Percentiles rank a stretch among this genome's conserved stretches.
Conservation (phyloP, 2,888 invertebrate genomes). For the Phalangium opilio region DNA sequence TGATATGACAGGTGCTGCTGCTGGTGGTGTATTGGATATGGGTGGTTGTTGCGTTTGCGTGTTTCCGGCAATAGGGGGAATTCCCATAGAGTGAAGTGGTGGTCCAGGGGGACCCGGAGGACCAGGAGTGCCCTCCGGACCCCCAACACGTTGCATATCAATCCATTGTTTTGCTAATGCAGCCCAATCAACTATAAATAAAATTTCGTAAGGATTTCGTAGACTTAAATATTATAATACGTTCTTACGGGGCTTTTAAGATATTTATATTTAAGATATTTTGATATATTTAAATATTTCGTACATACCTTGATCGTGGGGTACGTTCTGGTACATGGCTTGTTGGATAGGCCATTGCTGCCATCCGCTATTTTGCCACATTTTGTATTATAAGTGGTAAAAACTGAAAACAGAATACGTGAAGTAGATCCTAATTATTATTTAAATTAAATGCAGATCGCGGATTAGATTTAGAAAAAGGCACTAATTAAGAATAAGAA, state of each 20-base stretch:
- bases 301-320: slow-evolving; percentile 50
- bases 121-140: not conserved
- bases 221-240: too few species aligned
- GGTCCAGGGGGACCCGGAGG: slow-evolving; percentile 33
- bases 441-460: too few species aligned
- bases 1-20: slow-evolving; percentile 2
- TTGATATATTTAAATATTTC: too few species aligned
- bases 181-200: slow-evolving; percentile 69
- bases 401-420: too few species aligned
- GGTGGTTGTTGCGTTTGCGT: too few species aligned
- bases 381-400: not conserved
- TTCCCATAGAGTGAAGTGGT: too few species aligned
- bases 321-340: slow-evolving; percentile 61
- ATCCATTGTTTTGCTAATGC: slow-evolving; percentile 95
- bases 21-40: not conserved
- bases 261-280: too few species aligned
- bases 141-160: slow-evolving; percentile 58
- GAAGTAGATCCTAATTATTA: too few species aligned
- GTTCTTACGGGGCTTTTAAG: too few species aligned
- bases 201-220: not conserved
- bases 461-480: too few species aligned
- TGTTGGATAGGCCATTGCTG: slow-evolving; percentile 68
- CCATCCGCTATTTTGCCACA: slow-evolving; percentile 17
- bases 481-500: too few species aligned
- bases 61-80: too few species aligned